Evolutionary conservation across 1,140 invertebrate genomes (phyloP).

Genomic region (Eupeodes corollae): DNA sequence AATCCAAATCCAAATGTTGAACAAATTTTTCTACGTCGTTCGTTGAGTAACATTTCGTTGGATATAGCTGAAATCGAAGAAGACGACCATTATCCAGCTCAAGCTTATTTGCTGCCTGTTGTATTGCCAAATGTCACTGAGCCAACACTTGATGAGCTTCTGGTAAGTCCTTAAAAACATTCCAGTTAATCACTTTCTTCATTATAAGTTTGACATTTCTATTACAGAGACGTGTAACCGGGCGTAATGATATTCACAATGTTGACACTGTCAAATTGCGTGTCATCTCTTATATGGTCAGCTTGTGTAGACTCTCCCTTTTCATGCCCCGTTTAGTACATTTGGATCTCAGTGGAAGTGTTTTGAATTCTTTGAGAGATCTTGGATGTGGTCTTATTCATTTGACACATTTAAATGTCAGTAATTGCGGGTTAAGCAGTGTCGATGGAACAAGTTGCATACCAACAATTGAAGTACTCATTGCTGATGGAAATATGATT

Average conservation of each 20-base stretch:
- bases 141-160: constrained; percentile 44
- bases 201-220: neutral
- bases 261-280: constrained; percentile 47
- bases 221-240: constrained; percentile 31
- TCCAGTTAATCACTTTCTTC: neutral
- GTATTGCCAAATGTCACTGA: constrained; percentile 42
- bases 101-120: constrained; percentile 39
- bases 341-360: constrained; percentile 52
- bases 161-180: constrained; percentile 36
- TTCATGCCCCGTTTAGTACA: constrained; percentile 47
- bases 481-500: constrained; percentile 50
- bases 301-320: constrained; percentile 46
- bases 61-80: constrained; percentile 23
- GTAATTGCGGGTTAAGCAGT: constrained; percentile 48
- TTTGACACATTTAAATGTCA: constrained; percentile 48
- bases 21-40: constrained; percentile 17
- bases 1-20: constrained; percentile 10
- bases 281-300: constrained; percentile 48
- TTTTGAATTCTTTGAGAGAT: constrained; percentile 49
- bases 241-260: constrained; percentile 44
- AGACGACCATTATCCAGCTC: constrained; percentile 24
- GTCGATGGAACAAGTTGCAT: constrained; percentile 54
- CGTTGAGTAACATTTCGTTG: constrained; percentile 8
- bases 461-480: constrained; percentile 45
- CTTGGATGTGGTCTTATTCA: constrained; percentile 51